Evolutionary conservation across 2,888 invertebrate genomes (phyloP).

Genomic region (Tenthredo livida): DNA sequence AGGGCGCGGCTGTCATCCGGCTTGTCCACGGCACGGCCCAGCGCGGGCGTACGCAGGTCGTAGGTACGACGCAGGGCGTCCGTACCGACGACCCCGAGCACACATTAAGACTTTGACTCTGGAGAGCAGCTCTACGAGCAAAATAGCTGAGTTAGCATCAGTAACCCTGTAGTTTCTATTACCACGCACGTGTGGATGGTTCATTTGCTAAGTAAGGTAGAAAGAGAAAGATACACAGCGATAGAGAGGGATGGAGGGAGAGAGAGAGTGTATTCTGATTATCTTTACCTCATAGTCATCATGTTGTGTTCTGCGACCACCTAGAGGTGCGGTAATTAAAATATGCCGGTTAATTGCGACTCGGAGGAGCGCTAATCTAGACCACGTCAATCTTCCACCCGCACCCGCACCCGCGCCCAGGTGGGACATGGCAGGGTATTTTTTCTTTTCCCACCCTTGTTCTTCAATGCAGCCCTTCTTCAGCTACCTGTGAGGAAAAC

Average conservation of each 20-base stretch:
- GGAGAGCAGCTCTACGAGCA: slow-evolving; percentile 48
- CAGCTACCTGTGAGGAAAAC: too few species aligned
- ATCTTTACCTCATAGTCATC: slow-evolving; percentile 47
- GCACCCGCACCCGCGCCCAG: not conserved
- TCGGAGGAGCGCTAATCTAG: slow-evolving; percentile 20
- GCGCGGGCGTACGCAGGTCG: too few species aligned
- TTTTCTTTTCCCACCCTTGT: not conserved
- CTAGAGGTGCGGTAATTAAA: slow-evolving; percentile 52
- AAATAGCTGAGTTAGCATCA: not conserved
- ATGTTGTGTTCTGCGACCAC: not conserved
- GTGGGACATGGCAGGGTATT: not conserved
- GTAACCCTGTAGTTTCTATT: not conserved
- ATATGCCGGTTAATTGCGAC: slow-evolving; percentile 30
- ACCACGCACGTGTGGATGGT: slow-evolving; percentile 55
- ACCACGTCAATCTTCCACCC: slow-evolving; percentile 3
- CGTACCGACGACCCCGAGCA: slow-evolving; percentile 57
- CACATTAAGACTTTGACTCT: slow-evolving; percentile 66
- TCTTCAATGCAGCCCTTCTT: not conserved
- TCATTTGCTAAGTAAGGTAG: slow-evolving; percentile 62
- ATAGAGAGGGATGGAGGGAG: not conserved
- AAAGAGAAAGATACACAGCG: not conserved
- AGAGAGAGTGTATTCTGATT: slow-evolving; percentile 13
- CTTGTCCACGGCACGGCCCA: slow-evolving; percentile 36
- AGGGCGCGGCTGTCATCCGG: slow-evolving; percentile 66
- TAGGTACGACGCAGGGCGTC: not conserved